Conservation (phyloP, 1,140 invertebrate species). For the Caenorhabditis briggsae region DNA sequence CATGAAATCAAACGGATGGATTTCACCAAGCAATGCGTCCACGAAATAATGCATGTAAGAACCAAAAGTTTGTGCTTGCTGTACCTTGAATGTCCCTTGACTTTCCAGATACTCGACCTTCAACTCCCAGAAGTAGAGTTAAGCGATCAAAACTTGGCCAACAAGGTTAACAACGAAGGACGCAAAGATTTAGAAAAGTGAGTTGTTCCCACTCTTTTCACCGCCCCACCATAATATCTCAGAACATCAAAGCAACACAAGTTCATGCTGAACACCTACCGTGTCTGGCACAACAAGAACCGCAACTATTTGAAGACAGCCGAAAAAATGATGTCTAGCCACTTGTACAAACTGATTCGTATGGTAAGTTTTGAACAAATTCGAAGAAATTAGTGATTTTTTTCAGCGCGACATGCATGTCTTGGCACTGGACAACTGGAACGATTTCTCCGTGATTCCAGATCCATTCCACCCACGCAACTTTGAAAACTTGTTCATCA, state of each 20-base stretch:
- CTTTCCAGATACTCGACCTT: background rate
- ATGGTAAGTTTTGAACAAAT: background rate
- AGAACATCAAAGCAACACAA: background rate
- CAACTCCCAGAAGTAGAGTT: slow-evolving; percentile 12
- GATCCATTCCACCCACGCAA: background rate
- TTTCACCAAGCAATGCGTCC: background rate
- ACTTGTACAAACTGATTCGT: slow-evolving; percentile 4
- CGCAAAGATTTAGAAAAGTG: background rate
- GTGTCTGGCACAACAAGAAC: background rate
- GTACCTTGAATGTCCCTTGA: background rate
- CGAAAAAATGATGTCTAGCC: background rate
- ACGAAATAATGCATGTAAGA: background rate
- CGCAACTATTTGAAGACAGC: background rate
- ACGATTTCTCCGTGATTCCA: slow-evolving; percentile 2
- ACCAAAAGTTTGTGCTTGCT: background rate
- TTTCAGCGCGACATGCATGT: slow-evolving; percentile 18
- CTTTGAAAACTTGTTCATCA: slow-evolving; percentile 6
- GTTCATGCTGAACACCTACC: background rate
- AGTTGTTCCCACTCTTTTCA: background rate
- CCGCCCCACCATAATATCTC: background rate
- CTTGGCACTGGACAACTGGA: background rate
- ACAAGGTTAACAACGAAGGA: background rate
- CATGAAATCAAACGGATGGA: slow-evolving; percentile 21
- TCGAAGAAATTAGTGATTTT: background rate
- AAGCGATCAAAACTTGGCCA: background rate